These are phyloP conservation scores for Ectemnius lituratus DNA, from an alignment of 2,888 invertebrate genomes.

Conservation along the genomic window DNA sequence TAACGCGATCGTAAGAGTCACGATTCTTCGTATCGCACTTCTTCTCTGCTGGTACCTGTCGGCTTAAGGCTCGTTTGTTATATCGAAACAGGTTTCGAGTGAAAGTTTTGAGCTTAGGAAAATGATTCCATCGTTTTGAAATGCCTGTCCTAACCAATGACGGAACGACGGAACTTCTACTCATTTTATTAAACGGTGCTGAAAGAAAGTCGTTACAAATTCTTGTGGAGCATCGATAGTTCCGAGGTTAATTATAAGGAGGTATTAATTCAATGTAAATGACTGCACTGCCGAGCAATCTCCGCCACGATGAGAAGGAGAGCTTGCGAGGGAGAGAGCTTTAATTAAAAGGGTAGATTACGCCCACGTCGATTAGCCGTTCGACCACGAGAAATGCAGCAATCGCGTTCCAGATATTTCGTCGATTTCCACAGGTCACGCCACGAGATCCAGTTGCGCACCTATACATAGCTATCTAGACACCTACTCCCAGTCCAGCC, in stretches of 20 bases:
- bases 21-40: not conserved
- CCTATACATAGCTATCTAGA: too few species aligned
- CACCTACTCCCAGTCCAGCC: too few species aligned
- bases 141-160: not conserved
- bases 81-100: not conserved
- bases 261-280: too few species aligned
- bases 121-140: not conserved
- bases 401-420: slow-evolving; percentile 8
- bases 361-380: slow-evolving; percentile 3
- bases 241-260: too few species aligned
- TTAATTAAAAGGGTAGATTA: slow-evolving; percentile 10
- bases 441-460: not conserved
- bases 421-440: slow-evolving; percentile 7
- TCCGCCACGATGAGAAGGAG: not conserved
- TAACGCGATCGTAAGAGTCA: not conserved
- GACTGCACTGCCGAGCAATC: too few species aligned
- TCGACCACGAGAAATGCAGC: not conserved
- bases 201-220: too few species aligned
- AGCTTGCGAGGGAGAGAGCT: not conserved
- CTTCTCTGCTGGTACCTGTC: not conserved
- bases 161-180: too few species aligned
- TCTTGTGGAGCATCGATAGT: too few species aligned
- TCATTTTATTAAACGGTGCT: too few species aligned
- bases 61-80: not conserved
- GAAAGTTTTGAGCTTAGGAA: slow-evolving; percentile 1